Evolutionary conservation across 2,797 vertebrate species (phyloP).

Genomic region (Danio choprae): DNA sequence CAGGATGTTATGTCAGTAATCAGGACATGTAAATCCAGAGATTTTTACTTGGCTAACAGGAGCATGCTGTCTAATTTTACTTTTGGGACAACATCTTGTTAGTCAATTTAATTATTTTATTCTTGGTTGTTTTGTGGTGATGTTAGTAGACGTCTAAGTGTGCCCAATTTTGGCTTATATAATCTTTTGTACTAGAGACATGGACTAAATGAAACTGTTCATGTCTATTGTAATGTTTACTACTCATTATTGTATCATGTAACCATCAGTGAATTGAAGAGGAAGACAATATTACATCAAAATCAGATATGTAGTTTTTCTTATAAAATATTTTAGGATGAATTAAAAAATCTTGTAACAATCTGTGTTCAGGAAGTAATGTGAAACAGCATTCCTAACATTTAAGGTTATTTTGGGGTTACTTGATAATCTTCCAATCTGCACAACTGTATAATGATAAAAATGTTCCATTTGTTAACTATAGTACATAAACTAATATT

Average conservation of each 20-base stretch:
- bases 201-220: background rate
- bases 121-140: background rate
- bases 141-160: background rate
- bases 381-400: background rate
- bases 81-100: background rate
- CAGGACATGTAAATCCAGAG: background rate
- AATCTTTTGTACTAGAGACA: background rate
- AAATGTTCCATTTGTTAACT: background rate
- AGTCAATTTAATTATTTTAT: background rate
- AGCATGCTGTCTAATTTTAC: background rate
- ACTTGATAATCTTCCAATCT: background rate
- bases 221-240: background rate
- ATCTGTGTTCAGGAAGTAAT: background rate
- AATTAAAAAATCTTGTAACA: slow-evolving; percentile 1
- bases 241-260: slow-evolving; percentile 17
- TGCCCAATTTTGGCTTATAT: background rate
- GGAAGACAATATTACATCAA: slow-evolving; percentile 9
- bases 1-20: slow-evolving; percentile 5
- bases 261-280: slow-evolving; percentile 19
- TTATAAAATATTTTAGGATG: background rate
- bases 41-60: slow-evolving; percentile 1
- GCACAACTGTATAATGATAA: background rate
- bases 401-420: slow-evolving; percentile 17
- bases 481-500: background rate
- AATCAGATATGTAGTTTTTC: slow-evolving; percentile 6